Conservation (phyloP, 1,140 invertebrate genomes). For the Tribolium castaneum region DNA sequence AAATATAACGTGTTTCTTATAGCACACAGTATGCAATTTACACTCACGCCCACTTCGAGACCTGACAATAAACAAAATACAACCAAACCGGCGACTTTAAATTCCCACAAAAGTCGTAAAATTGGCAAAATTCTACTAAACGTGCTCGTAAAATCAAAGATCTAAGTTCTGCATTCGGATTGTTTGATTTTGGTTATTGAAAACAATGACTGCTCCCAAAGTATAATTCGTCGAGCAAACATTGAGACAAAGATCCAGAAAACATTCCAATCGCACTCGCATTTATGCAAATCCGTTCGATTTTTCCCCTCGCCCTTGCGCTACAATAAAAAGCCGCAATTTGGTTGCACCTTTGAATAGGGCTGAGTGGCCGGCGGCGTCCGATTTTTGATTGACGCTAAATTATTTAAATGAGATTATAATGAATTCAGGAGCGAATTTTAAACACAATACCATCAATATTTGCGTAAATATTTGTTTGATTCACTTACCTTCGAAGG, state of each 20-base stretch:
- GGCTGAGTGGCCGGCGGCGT: background rate
- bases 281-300: constrained; percentile 24
- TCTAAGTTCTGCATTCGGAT: background rate
- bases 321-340: background rate
- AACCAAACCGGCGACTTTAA: background rate
- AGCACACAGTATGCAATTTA: background rate
- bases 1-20: background rate
- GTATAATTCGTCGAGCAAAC: background rate
- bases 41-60: background rate
- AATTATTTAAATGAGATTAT: constrained; percentile 24
- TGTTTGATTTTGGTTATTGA: constrained; percentile 2
- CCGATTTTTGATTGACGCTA: constrained; percentile 21
- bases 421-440: constrained; percentile 1
- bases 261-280: background rate
- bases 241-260: constrained; percentile 5
- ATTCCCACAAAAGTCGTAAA: background rate
- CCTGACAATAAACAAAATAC: background rate
- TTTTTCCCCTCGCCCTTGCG: background rate
- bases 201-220: constrained; percentile 9
- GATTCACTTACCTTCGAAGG: constrained; percentile 9
- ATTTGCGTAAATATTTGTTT: constrained; percentile 9
- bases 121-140: constrained; percentile 23
- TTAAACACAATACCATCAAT: constrained; percentile 2
- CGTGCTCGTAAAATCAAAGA: background rate
- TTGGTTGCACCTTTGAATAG: background rate